Conservation (phyloP, 2,113 vertebrate species). For the Gobius niger region DNA sequence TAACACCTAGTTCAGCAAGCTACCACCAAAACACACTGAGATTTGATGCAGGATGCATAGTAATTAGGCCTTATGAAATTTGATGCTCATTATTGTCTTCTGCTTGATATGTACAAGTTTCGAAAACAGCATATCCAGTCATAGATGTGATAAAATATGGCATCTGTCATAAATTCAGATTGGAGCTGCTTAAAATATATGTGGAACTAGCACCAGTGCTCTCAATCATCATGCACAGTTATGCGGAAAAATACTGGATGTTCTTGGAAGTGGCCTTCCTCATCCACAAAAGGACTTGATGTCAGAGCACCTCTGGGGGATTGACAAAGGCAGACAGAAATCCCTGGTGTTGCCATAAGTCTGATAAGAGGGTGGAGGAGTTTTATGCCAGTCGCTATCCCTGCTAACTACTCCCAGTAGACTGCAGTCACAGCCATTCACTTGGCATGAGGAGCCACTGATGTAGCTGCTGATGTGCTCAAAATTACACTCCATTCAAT, state of each 20-base stretch:
- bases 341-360: conserved; percentile 49
- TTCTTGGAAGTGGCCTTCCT: conserved; percentile 43
- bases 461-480: conserved; percentile 41
- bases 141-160: background rate
- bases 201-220: conserved; percentile 21
- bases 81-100: background rate
- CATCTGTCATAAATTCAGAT: background rate
- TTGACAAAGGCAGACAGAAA: conserved; percentile 50
- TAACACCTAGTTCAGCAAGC: background rate
- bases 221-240: conserved; percentile 40
- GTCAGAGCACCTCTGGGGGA: conserved; percentile 52
- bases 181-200: conserved; percentile 16
- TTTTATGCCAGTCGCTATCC: conserved; percentile 41
- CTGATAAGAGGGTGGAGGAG: conserved; percentile 50
- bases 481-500: conserved; percentile 38
- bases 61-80: background rate
- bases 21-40: background rate
- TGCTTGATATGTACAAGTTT: background rate
- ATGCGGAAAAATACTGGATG: conserved; percentile 36
- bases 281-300: conserved; percentile 50
- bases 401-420: conserved; percentile 60
- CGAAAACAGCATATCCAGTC: background rate
- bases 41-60: background rate
- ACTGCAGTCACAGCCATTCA: conserved; percentile 40
- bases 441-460: conserved; percentile 39